phyloP scores from a whole-genome alignment of 2,113 vertebrate genomes.

The Cyphomyrus discorhynchus region DNA sequence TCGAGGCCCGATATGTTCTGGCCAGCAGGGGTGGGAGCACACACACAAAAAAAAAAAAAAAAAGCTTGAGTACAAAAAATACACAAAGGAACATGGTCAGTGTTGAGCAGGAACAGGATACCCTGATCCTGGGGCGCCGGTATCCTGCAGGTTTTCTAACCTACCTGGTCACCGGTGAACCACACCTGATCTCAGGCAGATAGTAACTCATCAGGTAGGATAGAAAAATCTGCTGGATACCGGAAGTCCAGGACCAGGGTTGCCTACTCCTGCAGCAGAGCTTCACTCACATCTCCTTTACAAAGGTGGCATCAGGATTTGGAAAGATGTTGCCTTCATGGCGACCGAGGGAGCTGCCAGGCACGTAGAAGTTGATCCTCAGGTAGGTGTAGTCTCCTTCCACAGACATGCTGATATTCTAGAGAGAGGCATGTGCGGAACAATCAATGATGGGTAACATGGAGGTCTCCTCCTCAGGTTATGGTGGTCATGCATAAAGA shows the following conservation, averaged over 20 bases:
- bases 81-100: not conserved
- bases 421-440: not conserved
- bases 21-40: not conserved
- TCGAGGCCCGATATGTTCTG: conserved; percentile 89
- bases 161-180: not conserved
- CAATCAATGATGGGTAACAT: not conserved
- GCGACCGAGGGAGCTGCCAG: conserved; percentile 82
- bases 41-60: not conserved
- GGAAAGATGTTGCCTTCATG: conserved; percentile 92
- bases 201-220: not conserved
- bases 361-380: conserved; percentile 93
- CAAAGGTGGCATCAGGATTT: conserved; percentile 89
- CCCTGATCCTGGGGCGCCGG: not conserved
- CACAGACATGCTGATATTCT: conserved; percentile 96
- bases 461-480: not conserved
- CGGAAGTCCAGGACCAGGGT: not conserved
- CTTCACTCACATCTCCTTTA: conserved; percentile 85
- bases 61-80: not conserved
- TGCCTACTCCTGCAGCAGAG: not conserved
- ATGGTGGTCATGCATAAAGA: not conserved
- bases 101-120: not conserved
- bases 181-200: not conserved
- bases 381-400: conserved; percentile 93
- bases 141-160: not conserved
- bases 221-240: not conserved